Evolutionary conservation across 1,140 invertebrate genomes (phyloP).

Genomic region (Ruditapes philippinarum): DNA sequence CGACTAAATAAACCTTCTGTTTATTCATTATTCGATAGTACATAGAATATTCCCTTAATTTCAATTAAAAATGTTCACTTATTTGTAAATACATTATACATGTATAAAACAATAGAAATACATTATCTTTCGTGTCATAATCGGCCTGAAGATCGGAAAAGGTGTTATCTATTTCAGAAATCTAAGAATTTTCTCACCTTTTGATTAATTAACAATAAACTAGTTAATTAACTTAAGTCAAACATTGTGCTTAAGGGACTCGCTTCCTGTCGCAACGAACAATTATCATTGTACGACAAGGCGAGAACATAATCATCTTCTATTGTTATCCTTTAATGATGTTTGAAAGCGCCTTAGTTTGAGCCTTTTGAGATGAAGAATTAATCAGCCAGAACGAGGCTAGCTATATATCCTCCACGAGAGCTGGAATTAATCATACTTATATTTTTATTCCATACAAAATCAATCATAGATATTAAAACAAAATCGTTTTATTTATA

Average conservation of each 20-base stretch:
- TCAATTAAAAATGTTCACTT: slow-evolving; percentile 4
- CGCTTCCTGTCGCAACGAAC: background rate
- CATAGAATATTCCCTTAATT: slow-evolving; percentile 6
- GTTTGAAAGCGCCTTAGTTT: background rate
- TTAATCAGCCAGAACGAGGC: slow-evolving; percentile 12
- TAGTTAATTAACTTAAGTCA: slow-evolving; percentile 14
- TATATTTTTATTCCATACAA: background rate
- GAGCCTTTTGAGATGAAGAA: background rate
- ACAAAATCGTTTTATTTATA: background rate
- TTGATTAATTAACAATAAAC: background rate
- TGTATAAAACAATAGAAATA: background rate
- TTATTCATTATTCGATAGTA: too few relatives aligned
- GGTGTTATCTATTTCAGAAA: slow-evolving; percentile 43
- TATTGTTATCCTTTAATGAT: background rate
- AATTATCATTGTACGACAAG: slow-evolving; percentile 15
- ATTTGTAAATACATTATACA: slow-evolving; percentile 40
- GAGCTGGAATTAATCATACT: background rate
- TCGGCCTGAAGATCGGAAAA: background rate
- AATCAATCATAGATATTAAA: background rate
- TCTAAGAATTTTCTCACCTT: slow-evolving; percentile 1
- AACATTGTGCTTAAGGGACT: slow-evolving; percentile 20
- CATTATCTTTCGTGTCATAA: slow-evolving; percentile 42
- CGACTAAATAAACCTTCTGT: too few relatives aligned
- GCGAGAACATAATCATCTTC: slow-evolving; percentile 42
- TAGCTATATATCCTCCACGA: background rate